Percentiles rank a stretch among this genome's conserved stretches.
phyloP scores from a whole-genome alignment of 1,140 invertebrate genomes.

The Leptinotarsa undecemlineata region DNA sequence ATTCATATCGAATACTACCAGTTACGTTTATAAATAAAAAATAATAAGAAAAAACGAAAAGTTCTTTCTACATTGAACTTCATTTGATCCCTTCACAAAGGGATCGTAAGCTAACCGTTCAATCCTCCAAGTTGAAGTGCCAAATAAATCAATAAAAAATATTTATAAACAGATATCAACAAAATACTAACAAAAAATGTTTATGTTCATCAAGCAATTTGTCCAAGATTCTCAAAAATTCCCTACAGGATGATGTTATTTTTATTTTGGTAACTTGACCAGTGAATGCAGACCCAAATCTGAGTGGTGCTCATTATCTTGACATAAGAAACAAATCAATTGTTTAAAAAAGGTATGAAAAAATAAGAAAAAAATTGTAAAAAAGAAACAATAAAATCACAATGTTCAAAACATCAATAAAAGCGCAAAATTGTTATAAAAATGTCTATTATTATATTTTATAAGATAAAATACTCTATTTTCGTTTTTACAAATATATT shows the following conservation, averaged over 20 bases:
- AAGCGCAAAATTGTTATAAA: conserved; percentile 18
- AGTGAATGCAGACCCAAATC: conserved; percentile 27
- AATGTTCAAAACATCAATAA: conserved; percentile 7
- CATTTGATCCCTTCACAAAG: too few relatives aligned
- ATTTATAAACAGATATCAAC: too few relatives aligned
- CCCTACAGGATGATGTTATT: conserved; percentile 22
- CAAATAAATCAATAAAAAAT: too few relatives aligned
- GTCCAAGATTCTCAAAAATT: conserved; percentile 25
- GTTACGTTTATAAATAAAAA: too few relatives aligned
- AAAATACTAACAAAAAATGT: too few relatives aligned
- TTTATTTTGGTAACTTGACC: conserved; percentile 29
- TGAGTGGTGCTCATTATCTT: conserved; percentile 23
- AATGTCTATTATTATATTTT: conserved; percentile 20
- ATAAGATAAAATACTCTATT: conserved; percentile 22
- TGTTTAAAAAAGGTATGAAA: conserved; percentile 18
- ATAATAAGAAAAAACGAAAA: too few relatives aligned
- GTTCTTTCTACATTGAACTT: too few relatives aligned
- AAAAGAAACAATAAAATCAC: conserved; percentile 15
- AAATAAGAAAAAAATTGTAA: not conserved
- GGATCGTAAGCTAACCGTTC: too few relatives aligned
- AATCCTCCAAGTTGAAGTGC: too few relatives aligned
- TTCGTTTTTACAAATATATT: conserved; percentile 27
- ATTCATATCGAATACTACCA: too few relatives aligned
- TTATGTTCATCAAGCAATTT: not conserved
- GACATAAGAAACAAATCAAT: conserved; percentile 15